Conservation (phyloP, 2,797 vertebrate genomes). For the Odontamblyopus rebecca region DNA sequence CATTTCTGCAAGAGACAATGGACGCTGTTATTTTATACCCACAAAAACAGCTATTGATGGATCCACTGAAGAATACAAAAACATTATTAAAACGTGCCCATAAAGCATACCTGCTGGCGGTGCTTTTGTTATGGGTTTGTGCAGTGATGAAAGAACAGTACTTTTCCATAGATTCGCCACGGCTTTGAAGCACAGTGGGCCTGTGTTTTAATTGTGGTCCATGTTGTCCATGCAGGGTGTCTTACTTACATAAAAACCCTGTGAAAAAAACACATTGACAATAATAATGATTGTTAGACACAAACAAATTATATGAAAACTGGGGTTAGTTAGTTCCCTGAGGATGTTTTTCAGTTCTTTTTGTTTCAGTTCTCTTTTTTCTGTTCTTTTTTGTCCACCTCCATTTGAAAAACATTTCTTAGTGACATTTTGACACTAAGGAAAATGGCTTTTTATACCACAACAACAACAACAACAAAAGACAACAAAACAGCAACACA, state of each 20-base stretch:
- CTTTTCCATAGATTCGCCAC: constrained; percentile 20
- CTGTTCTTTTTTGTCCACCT: no score
- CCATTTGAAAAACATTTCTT: no score
- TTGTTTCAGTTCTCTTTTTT: no score
- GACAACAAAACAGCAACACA: no score
- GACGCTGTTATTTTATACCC: constrained; percentile 33
- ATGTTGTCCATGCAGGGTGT: background rate
- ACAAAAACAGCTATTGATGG: constrained; percentile 48
- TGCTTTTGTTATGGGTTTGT: constrained; percentile 1
- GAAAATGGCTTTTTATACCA: no score
- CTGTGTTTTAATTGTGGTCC: background rate
- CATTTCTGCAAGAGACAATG: constrained; percentile 49
- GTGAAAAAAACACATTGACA: background rate
- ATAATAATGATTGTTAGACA: background rate
- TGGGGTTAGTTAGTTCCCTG: no score
- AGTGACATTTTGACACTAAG: no score
- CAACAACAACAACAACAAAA: no score
- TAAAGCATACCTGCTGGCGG: constrained; percentile 20
- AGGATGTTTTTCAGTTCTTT: no score
- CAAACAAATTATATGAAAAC: background rate
- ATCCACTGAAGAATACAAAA: constrained; percentile 39
- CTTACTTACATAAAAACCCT: background rate
- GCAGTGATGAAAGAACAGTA: constrained; percentile 13
- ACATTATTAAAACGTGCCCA: constrained; percentile 40
- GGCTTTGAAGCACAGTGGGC: background rate